phyloP scores from a whole-genome alignment of 2,113 vertebrate genomes.

The Chlamydotis undulata region DNA sequence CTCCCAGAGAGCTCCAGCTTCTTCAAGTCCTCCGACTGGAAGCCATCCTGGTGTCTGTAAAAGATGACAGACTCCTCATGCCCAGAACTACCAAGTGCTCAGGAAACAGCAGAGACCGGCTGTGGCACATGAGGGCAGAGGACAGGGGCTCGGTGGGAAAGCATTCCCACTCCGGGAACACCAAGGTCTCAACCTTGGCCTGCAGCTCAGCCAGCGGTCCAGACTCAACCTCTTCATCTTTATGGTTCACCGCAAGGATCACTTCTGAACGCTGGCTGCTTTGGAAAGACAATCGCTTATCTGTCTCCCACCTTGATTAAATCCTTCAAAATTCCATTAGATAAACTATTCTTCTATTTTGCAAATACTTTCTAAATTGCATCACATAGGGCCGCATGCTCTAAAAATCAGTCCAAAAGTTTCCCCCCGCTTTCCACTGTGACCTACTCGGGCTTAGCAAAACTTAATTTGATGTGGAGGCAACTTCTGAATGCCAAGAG shows the following conservation, averaged over 20 bases:
- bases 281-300: not conserved
- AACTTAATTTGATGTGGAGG: constrained; percentile 51
- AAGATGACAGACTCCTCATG: not conserved
- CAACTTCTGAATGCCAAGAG: constrained; percentile 33
- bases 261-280: not conserved
- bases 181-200: not conserved
- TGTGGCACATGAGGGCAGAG: fast-evolving
- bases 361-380: not conserved
- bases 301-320: not conserved
- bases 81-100: not conserved
- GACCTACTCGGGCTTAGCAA: not conserved
- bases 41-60: not conserved
- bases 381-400: fast-evolving
- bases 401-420: not conserved
- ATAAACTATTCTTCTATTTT: not conserved
- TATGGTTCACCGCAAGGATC: not conserved
- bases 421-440: not conserved
- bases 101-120: not conserved
- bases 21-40: fast-evolving
- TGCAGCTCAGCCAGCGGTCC: not conserved
- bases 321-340: not conserved
- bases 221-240: not conserved
- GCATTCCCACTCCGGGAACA: fast-evolving
- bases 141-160: fast-evolving
- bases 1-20: not conserved